Conservation (phyloP, 2,888 invertebrate species). For the Euplagia quadripunctaria region DNA sequence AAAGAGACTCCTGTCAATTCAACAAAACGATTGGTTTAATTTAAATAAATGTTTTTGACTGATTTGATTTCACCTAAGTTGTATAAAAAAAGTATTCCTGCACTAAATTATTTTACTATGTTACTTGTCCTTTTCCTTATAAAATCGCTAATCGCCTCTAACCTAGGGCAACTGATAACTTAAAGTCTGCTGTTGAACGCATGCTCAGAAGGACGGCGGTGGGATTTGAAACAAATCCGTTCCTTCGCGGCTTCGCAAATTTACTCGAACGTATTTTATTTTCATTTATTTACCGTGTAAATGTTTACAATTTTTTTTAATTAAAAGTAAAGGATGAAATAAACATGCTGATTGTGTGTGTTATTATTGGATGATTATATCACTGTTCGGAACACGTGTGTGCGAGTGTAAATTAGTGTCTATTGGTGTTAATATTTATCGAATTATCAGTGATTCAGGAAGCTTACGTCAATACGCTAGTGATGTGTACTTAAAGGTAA, state of each 20-base stretch:
- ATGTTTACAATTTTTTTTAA: background rate
- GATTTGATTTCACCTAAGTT: no score
- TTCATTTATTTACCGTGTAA: slow-evolving; percentile 19
- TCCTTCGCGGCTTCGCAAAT: slow-evolving; percentile 28
- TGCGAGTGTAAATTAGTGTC: slow-evolving; percentile 16
- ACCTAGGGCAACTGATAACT: slow-evolving; percentile 30
- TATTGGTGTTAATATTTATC: slow-evolving; percentile 20
- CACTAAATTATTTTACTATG: no score
- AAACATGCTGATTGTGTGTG: background rate
- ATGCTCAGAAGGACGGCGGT: slow-evolving; percentile 49
- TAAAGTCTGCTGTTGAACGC: slow-evolving; percentile 44
- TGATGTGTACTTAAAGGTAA: slow-evolving; percentile 4
- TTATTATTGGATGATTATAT: slow-evolving; percentile 14
- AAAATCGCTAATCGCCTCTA: slow-evolving; percentile 20
- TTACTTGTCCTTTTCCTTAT: background rate
- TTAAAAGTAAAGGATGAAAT: background rate
- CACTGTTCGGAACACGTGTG: slow-evolving; percentile 17
- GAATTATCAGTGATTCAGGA: slow-evolving; percentile 17
- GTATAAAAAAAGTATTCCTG: no score
- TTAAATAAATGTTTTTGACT: no score
- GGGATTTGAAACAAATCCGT: slow-evolving; percentile 44
- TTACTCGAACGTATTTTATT: slow-evolving; percentile 25
- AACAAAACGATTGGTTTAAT: no score
- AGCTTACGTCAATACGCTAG: slow-evolving; percentile 31
- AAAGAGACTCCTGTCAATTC: no score